A percentile compares a stretch with the other conserved stretches of the same genome.
These are phyloP conservation scores for Myiagra hebetior DNA, from an alignment of 2,113 vertebrate genomes.

Conservation along the genomic window DNA sequence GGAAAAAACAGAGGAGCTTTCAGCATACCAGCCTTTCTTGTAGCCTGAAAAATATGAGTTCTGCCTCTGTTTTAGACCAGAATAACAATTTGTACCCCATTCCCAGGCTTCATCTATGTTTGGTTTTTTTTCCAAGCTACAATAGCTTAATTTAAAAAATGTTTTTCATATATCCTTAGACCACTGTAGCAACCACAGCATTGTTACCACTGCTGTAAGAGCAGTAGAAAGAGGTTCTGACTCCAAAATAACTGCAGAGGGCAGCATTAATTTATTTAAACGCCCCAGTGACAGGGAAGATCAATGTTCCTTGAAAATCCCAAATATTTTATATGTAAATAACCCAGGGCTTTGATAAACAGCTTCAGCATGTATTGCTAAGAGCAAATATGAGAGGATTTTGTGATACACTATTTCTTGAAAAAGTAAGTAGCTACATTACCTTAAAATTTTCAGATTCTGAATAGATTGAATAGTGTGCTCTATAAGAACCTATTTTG, in stretches of 20 bases:
- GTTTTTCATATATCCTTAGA: background rate
- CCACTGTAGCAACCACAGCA: background rate
- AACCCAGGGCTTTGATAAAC: background rate
- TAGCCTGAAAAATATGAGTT: background rate
- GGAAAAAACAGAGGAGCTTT: background rate
- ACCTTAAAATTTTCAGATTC: background rate
- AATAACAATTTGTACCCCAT: background rate
- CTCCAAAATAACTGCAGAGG: slow-evolving; percentile 30
- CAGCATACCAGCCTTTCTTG: background rate
- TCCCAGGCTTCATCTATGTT: background rate
- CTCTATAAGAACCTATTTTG: background rate
- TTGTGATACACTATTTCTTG: background rate
- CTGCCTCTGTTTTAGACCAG: background rate
- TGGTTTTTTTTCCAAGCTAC: accelerated
- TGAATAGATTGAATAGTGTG: background rate
- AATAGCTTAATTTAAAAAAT: background rate
- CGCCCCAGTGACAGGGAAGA: background rate
- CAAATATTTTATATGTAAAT: background rate
- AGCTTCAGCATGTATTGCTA: background rate
- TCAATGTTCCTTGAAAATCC: background rate
- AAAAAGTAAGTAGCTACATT: background rate
- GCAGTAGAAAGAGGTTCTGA: background rate
- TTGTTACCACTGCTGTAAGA: background rate
- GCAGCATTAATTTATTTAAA: slow-evolving; percentile 21
- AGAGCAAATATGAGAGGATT: background rate